A percentile compares a stretch with the other conserved stretches of the same genome.
phyloP scores from a whole-genome alignment of 2,797 vertebrate genomes.

The Thripadectes ignobilis region DNA sequence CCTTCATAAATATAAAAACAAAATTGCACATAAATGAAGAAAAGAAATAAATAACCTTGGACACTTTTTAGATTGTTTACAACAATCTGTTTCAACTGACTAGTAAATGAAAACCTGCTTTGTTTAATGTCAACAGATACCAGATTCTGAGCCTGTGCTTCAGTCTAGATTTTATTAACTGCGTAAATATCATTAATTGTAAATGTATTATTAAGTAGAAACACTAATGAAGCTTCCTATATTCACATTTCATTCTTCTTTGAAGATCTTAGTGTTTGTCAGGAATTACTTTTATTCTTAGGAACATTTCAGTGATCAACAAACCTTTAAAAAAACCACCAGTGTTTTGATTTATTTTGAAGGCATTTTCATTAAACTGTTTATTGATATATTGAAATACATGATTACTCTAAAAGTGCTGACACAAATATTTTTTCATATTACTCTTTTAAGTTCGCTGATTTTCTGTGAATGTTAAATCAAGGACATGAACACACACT shows the following conservation, averaged over 20 bases:
- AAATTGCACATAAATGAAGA: conserved; percentile 65
- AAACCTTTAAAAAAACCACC: not conserved
- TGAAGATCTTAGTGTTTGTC: conserved; percentile 19
- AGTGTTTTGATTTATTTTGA: conserved; percentile 66
- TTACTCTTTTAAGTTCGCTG: conserved; percentile 66
- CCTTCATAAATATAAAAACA: conserved; percentile 77
- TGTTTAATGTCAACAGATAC: conserved; percentile 50
- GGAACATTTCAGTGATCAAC: conserved; percentile 25
- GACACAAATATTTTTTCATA: conserved; percentile 60
- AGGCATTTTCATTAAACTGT: conserved; percentile 67
- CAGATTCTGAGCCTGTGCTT: conserved; percentile 16
- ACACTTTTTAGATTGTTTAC: conserved; percentile 63
- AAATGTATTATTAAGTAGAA: conserved; percentile 65
- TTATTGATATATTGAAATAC: conserved; percentile 55
- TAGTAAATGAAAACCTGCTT: conserved; percentile 45
- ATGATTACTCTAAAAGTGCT: conserved; percentile 70
- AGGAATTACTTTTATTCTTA: conserved; percentile 43
- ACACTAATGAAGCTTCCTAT: not conserved
- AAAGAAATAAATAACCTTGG: conserved; percentile 66
- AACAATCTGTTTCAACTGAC: conserved; percentile 45
- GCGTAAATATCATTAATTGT: conserved; percentile 52
- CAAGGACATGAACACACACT: conserved; percentile 54
- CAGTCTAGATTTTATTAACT: conserved; percentile 53
- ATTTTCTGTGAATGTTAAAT: conserved; percentile 73
- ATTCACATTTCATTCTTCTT: conserved; percentile 21